These are phyloP conservation scores for Drosophila elegans DNA, from an alignment of 1,140 invertebrate genomes.

Conservation along the genomic window DNA sequence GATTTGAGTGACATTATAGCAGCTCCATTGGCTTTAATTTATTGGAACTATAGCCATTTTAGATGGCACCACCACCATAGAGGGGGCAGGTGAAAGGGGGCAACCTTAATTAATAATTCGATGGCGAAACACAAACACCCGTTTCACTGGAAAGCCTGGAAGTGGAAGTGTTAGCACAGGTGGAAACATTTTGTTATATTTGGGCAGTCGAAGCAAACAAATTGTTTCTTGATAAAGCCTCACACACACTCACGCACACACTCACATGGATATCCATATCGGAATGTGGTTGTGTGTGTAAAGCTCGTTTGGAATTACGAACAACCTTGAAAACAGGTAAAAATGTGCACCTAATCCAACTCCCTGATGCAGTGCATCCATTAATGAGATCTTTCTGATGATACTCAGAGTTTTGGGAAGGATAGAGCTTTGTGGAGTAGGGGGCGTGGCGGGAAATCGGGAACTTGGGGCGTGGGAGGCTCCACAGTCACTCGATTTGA, in stretches of 20 bases:
- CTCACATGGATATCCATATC: slow-evolving; percentile 10
- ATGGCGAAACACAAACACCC: slow-evolving; percentile 28
- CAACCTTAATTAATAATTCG: slow-evolving; percentile 53
- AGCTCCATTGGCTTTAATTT: slow-evolving; percentile 12
- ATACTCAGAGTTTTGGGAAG: slow-evolving; percentile 30
- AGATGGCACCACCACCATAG: neutral
- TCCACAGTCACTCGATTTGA: slow-evolving; percentile 6
- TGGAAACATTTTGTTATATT: slow-evolving; percentile 59
- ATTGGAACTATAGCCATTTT: slow-evolving; percentile 12
- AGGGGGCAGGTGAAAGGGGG: slow-evolving; percentile 15
- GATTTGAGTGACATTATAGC: neutral
- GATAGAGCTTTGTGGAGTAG: slow-evolving; percentile 38
- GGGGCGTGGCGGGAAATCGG: slow-evolving; percentile 25
- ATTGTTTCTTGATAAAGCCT: slow-evolving; percentile 67
- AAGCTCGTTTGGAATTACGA: slow-evolving; percentile 43
- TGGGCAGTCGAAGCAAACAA: slow-evolving; percentile 47
- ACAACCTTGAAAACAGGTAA: slow-evolving; percentile 63
- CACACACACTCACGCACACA: slow-evolving; percentile 3
- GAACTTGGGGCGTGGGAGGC: slow-evolving; percentile 60
- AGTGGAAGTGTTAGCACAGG: slow-evolving; percentile 50
- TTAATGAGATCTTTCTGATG: slow-evolving; percentile 17
- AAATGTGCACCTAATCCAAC: slow-evolving; percentile 55
- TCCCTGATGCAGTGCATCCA: slow-evolving; percentile 18
- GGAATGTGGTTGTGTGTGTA: slow-evolving; percentile 25
- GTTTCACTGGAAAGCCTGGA: slow-evolving; percentile 62